Percentiles rank a stretch among this genome's conserved stretches.
phyloP scores from a whole-genome alignment of 2,888 invertebrate species.

The Drosophila neoperkinsi region DNA sequence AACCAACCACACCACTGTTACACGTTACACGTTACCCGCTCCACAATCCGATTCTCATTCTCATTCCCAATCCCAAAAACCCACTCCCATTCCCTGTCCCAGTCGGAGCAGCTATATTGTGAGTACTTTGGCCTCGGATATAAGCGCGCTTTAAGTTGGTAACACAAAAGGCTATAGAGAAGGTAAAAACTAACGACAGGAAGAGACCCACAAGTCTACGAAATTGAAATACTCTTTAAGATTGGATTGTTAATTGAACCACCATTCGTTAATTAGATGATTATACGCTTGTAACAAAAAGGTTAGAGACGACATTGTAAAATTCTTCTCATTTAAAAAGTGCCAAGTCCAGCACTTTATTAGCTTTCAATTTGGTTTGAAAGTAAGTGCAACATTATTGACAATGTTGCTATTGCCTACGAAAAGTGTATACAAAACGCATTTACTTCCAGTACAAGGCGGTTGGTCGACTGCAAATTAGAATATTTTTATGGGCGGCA shows the following conservation, averaged over 20 bases:
- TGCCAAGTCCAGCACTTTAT: too few relatives aligned
- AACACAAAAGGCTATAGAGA: conserved; percentile 57
- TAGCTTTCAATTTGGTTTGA: background rate
- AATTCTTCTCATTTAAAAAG: background rate
- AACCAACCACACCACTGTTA: conserved; percentile 58
- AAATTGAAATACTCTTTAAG: conserved; percentile 19
- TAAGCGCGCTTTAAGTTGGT: conserved; percentile 65
- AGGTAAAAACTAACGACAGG: conserved; percentile 9
- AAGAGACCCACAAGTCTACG: background rate
- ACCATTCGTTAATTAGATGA: background rate
- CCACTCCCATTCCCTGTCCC: conserved; percentile 41
- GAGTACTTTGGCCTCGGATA: conserved; percentile 65
- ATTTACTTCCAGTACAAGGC: conserved; percentile 22
- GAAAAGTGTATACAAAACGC: conserved; percentile 25
- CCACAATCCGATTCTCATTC: conserved; percentile 32
- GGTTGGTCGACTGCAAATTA: conserved; percentile 62
- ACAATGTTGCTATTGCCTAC: background rate
- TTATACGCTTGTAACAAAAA: background rate
- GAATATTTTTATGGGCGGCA: conserved; percentile 66
- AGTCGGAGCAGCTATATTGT: conserved; percentile 45
- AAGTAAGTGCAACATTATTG: background rate
- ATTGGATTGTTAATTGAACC: background rate
- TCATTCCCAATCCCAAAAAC: conserved; percentile 11
- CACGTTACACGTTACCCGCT: conserved; percentile 43
- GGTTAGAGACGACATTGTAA: background rate